Percentiles rank a stretch among this genome's conserved stretches.
phyloP scores from a whole-genome alignment of 2,797 vertebrate genomes.

The Mus caroli region DNA sequence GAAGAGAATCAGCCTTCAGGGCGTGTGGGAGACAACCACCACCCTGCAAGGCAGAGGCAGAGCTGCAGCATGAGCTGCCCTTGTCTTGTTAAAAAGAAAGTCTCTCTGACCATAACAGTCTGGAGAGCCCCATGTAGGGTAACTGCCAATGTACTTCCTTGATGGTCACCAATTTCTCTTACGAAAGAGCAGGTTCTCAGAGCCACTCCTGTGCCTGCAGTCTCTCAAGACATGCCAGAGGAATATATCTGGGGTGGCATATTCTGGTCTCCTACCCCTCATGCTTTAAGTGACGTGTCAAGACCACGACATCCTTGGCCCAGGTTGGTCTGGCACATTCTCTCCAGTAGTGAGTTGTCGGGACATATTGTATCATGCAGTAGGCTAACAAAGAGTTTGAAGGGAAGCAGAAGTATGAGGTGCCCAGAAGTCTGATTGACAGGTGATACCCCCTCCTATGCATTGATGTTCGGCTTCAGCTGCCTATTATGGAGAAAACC shows the following conservation, averaged over 20 bases:
- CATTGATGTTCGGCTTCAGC: neutral
- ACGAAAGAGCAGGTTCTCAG: neutral
- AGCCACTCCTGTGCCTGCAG: no score
- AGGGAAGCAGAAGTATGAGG: neutral
- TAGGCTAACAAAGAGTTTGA: neutral
- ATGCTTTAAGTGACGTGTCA: neutral
- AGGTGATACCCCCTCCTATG: neutral
- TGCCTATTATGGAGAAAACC: neutral
- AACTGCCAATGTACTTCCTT: neutral
- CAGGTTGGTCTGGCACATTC: neutral
- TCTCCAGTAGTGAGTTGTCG: neutral
- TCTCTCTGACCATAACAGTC: neutral
- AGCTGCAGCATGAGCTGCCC: rapidly evolving
- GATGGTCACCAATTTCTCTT: neutral
- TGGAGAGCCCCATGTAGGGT: neutral
- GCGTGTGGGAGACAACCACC: no score
- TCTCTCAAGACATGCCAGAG: neutral
- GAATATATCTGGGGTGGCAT: neutral
- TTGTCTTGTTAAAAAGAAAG: neutral
- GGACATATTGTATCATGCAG: no score
- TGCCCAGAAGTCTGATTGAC: neutral
- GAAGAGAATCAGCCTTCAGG: no score
- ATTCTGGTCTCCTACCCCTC: neutral
- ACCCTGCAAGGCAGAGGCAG: neutral
- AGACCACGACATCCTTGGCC: neutral